Evolutionary conservation across 2,113 vertebrate genomes (phyloP).

Genomic region (Coryphaenoides rupestris): DNA sequence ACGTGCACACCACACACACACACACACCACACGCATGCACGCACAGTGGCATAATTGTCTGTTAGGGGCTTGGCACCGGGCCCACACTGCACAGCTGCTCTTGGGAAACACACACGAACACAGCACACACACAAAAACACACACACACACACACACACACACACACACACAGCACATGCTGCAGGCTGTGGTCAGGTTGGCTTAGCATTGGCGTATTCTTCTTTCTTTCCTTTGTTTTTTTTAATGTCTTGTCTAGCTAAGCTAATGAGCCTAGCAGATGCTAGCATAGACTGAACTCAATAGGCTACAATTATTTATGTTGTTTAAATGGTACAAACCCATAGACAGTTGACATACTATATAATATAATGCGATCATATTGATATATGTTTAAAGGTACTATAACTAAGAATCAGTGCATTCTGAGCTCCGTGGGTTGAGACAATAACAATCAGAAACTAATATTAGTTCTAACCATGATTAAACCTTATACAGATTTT

Average conservation of each 20-base stretch:
- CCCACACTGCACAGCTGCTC: constrained; percentile 65
- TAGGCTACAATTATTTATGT: too few species aligned
- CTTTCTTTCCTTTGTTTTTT: neutral
- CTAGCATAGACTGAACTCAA: too few species aligned
- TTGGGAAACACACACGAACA: constrained; percentile 44
- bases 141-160: constrained; percentile 5
- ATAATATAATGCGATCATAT: too few species aligned
- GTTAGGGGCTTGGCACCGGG: constrained; percentile 61
- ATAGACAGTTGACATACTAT: too few species aligned
- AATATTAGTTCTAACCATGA: too few species aligned
- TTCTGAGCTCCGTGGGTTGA: too few species aligned
- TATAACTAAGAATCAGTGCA: too few species aligned
- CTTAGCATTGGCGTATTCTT: constrained; percentile 3
- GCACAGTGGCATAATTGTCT: constrained; percentile 66
- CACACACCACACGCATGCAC: constrained; percentile 31
- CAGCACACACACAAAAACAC: constrained; percentile 24
- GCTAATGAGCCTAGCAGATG: neutral
- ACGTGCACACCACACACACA: constrained; percentile 9
- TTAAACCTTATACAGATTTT: too few species aligned
- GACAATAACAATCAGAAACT: too few species aligned
- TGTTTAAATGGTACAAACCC: too few species aligned
- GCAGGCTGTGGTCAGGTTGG: constrained; percentile 26
- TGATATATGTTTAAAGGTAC: too few species aligned
- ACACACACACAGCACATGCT: neutral
- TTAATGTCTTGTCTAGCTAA: neutral